These are phyloP conservation scores for Chrysomela aeneicollis DNA, from an alignment of 2,888 invertebrate genomes.

Conservation along the genomic window DNA sequence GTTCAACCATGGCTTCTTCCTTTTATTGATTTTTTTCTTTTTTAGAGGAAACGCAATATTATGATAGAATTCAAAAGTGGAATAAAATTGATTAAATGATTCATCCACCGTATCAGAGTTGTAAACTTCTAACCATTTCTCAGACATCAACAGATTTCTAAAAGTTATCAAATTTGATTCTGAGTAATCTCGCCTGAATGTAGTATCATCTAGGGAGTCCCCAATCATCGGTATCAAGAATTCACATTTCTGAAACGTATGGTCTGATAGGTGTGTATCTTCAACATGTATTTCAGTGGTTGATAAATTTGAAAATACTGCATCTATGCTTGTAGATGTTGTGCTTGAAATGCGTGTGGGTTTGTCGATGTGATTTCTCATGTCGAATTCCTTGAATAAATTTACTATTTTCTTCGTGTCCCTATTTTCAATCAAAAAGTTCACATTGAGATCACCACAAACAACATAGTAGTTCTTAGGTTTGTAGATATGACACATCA, in stretches of 20 bases:
- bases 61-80: not conserved
- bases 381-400: not conserved
- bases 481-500: conserved; percentile 11
- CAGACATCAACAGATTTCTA: not conserved
- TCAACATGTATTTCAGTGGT: too few species aligned
- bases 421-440: conserved; percentile 9
- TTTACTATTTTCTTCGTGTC: not conserved
- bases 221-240: not conserved
- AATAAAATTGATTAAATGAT: not conserved
- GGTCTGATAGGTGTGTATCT: too few species aligned
- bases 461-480: conserved; percentile 8
- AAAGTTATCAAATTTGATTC: not conserved
- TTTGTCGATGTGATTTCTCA: not conserved
- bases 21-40: not conserved
- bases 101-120: not conserved
- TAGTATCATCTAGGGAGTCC: too few species aligned
- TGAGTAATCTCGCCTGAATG: not conserved
- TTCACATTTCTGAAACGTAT: conserved; percentile 2
- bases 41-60: not conserved
- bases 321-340: too few species aligned
- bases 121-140: not conserved
- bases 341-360: too few species aligned
- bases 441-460: conserved; percentile 11
- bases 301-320: too few species aligned
- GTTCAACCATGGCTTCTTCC: not conserved